These are phyloP conservation scores for Onthophagus sagittarius DNA, from an alignment of 2,888 invertebrate genomes.

Conservation along the genomic window DNA sequence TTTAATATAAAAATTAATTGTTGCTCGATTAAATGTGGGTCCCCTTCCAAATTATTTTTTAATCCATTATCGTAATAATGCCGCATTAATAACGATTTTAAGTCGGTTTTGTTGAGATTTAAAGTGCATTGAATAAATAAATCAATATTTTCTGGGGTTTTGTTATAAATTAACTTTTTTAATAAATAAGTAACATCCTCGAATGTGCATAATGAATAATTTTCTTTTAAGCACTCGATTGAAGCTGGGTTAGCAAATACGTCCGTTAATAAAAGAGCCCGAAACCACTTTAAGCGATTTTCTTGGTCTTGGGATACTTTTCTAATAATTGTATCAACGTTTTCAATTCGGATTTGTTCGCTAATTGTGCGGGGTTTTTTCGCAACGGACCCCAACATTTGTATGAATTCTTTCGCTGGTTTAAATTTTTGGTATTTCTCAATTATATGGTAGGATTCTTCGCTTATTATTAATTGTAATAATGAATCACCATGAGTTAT, in stretches of 20 bases:
- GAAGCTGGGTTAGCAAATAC: conserved; percentile 36
- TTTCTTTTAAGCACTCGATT: conserved; percentile 36
- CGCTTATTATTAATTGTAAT: conserved; percentile 39
- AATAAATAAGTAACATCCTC: conserved; percentile 37
- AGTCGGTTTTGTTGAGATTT: conserved; percentile 31
- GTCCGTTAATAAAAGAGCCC: conserved; percentile 37
- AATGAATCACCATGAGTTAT: conserved; percentile 36
- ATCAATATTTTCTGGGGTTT: conserved; percentile 30
- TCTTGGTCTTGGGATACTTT: conserved; percentile 37
- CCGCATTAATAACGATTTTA: conserved; percentile 32
- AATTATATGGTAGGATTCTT: conserved; percentile 38
- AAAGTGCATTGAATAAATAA: conserved; percentile 39
- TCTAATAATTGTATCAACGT: conserved; percentile 34
- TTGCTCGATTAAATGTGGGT: conserved; percentile 28
- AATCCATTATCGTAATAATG: conserved; percentile 38
- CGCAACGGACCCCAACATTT: conserved; percentile 38
- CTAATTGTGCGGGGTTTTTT: conserved; percentile 41
- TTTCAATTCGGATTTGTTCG: conserved; percentile 39
- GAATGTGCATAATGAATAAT: conserved; percentile 37
- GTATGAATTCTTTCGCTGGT: conserved; percentile 37
- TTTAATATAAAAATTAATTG: conserved; percentile 35
- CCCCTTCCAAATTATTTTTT: conserved; percentile 27
- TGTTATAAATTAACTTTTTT: conserved; percentile 27
- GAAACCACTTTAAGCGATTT: conserved; percentile 42
- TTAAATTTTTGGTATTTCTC: conserved; percentile 39